A percentile compares a stretch with the other conserved stretches of the same genome.
Conservation (phyloP, 2,113 vertebrate species). For the Elachura formosa region DNA sequence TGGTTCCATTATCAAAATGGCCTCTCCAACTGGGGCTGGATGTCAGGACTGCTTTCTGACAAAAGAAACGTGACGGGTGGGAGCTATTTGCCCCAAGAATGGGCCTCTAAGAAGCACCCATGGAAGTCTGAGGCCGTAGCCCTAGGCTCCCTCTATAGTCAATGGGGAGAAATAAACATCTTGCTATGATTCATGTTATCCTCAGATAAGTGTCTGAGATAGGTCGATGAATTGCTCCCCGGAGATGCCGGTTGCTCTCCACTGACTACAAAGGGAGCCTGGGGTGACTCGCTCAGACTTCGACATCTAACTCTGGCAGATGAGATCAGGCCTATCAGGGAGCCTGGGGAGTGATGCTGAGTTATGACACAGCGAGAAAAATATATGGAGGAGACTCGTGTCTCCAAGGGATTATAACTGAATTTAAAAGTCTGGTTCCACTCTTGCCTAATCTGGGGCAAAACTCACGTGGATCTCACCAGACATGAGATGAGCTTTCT, state of each 20-base stretch:
- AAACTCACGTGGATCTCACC: background rate
- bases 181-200: slow-evolving; percentile 57
- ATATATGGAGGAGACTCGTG: background rate
- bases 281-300: slow-evolving; percentile 50
- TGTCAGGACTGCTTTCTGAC: background rate
- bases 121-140: slow-evolving; percentile 45
- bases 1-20: background rate
- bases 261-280: slow-evolving; percentile 40
- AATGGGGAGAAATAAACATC: slow-evolving; percentile 63
- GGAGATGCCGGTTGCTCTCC: slow-evolving; percentile 44
- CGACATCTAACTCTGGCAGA: slow-evolving; percentile 24
- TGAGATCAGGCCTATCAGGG: slow-evolving; percentile 42
- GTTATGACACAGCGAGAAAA: background rate
- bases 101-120: background rate
- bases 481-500: background rate
- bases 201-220: slow-evolving; percentile 62
- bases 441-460: background rate
- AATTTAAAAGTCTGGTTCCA: background rate
- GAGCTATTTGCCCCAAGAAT: background rate
- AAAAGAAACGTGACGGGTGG: background rate
- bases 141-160: slow-evolving; percentile 64
- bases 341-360: background rate
- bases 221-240: slow-evolving; percentile 53
- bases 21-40: background rate
- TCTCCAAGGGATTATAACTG: background rate